These are phyloP conservation scores for Hippocampus zosterae DNA, from an alignment of 2,113 vertebrate genomes.

Conservation along the genomic window DNA sequence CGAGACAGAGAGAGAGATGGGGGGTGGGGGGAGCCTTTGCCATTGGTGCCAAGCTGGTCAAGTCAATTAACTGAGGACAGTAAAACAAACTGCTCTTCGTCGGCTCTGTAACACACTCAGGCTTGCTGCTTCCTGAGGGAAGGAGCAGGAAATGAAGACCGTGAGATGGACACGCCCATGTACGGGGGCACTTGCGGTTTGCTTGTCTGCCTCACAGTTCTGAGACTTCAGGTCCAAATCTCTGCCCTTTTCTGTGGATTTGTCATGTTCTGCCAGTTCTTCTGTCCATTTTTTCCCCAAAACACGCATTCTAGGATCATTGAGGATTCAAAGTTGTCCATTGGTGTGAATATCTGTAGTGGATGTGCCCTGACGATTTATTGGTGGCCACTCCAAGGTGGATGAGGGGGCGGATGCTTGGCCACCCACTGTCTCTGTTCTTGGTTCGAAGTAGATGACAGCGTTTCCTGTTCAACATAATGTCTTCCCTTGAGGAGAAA, in stretches of 20 bases:
- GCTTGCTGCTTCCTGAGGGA: slow-evolving; percentile 37
- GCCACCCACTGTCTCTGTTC: no score
- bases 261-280: background rate
- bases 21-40: no score
- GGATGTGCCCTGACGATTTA: no score
- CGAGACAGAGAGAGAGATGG: slow-evolving; percentile 34
- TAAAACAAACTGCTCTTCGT: slow-evolving; percentile 73
- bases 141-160: background rate
- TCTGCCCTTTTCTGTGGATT: background rate
- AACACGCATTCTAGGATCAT: background rate
- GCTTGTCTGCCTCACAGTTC: background rate
- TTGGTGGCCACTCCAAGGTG: no score
- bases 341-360: no score
- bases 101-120: slow-evolving; percentile 51
- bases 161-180: slow-evolving; percentile 12
- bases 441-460: no score
- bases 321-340: background rate
- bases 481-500: background rate
- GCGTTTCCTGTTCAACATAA: background rate
- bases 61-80: slow-evolving; percentile 68
- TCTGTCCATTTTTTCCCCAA: background rate
- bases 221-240: background rate
- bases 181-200: background rate
- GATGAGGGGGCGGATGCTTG: no score
- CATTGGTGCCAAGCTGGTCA: slow-evolving; percentile 51